Conservation (phyloP, 92 coral and sea anemone genomes). For the Phymanthus crucifer region DNA sequence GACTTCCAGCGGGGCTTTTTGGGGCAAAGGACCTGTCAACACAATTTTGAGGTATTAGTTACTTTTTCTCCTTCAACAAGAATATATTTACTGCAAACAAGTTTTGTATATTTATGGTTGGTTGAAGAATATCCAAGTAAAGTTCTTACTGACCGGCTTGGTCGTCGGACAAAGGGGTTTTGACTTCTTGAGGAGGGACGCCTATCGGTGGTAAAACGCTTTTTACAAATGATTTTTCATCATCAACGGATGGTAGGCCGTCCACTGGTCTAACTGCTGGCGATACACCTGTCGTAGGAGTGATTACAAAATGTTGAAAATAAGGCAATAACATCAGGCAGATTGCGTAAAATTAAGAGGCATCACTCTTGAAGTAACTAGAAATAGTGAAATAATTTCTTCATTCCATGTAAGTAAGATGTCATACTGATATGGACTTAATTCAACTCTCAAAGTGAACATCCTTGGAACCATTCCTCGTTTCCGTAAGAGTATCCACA, state of each 20-base stretch:
- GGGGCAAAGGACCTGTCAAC: constrained; percentile 41
- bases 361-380: no score
- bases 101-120: background rate
- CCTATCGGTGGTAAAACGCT: constrained; percentile 31
- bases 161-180: constrained; percentile 21
- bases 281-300: background rate
- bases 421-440: no score
- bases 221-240: background rate
- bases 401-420: no score
- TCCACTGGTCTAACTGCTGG: background rate
- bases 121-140: background rate
- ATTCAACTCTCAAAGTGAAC: no score
- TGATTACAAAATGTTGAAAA: background rate
- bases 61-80: no score
- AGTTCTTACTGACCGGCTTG: constrained; percentile 48
- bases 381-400: no score
- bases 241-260: background rate
- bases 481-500: no score
- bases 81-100: no score
- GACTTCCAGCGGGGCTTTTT: constrained; percentile 61
- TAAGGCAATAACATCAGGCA: background rate
- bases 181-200: background rate
- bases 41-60: no score
- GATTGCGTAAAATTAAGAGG: no score
- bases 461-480: no score